phyloP scores from a whole-genome alignment of 1,140 invertebrate genomes.

The Cydia pomonella region DNA sequence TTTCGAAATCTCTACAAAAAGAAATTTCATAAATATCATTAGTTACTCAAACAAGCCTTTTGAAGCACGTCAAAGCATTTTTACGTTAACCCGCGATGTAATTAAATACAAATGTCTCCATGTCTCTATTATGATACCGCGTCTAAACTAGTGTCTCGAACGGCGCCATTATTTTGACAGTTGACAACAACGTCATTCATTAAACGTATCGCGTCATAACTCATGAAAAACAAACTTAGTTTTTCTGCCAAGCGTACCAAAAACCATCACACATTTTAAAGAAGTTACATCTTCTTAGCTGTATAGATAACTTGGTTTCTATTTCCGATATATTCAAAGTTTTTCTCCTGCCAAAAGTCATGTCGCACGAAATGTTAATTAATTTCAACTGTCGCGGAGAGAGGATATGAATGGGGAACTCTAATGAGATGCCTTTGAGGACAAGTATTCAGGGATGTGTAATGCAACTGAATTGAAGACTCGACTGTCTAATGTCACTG shows the following conservation, averaged over 20 bases:
- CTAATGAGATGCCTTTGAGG: constrained; percentile 14
- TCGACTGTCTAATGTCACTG: not conserved
- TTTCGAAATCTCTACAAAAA: constrained; percentile 28
- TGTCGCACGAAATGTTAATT: constrained; percentile 63
- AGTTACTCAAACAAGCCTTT: constrained; percentile 35
- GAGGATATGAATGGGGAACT: constrained; percentile 37
- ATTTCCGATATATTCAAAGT: constrained; percentile 66
- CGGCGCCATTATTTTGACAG: constrained; percentile 61
- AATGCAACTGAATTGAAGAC: not conserved
- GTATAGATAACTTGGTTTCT: constrained; percentile 46
- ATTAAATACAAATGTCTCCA: constrained; percentile 51
- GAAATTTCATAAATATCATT: constrained; percentile 33
- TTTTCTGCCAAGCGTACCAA: not conserved
- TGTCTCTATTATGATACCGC: constrained; percentile 46
- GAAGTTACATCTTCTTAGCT: not conserved
- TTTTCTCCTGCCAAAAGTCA: constrained; percentile 67
- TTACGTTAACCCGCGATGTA: constrained; percentile 46
- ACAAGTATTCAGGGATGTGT: not conserved
- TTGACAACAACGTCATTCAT: constrained; percentile 67
- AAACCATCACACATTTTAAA: not conserved
- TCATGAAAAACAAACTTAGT: constrained; percentile 41
- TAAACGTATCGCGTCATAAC: constrained; percentile 61
- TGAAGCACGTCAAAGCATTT: constrained; percentile 49
- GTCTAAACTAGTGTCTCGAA: constrained; percentile 38
- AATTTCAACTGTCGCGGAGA: constrained; percentile 60